phyloP scores from a whole-genome alignment of 2,113 vertebrate genomes.

The Mastomys coucha region DNA sequence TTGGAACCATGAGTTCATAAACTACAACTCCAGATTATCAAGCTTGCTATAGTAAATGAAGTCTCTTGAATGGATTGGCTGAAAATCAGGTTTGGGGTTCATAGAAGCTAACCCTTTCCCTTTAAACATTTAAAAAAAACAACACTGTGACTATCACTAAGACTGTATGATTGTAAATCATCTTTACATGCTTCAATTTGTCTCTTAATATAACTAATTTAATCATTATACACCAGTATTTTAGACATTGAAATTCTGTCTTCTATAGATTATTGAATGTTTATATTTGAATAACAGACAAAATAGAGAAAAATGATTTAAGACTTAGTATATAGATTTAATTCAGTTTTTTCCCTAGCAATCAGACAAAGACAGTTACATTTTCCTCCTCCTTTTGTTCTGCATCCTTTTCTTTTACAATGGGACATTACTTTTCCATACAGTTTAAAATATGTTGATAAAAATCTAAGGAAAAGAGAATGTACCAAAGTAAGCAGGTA shows the following conservation, averaged over 20 bases:
- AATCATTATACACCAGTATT: background rate
- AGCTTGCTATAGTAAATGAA: background rate
- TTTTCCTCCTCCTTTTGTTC: background rate
- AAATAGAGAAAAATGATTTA: background rate
- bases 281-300: background rate
- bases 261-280: background rate
- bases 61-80: background rate
- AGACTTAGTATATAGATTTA: background rate
- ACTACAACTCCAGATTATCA: background rate
- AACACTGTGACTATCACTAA: background rate
- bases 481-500: background rate
- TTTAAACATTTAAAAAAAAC: background rate
- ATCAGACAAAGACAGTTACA: background rate
- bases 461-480: background rate
- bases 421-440: background rate
- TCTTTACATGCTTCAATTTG: background rate
- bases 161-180: background rate
- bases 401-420: background rate
- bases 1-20: background rate
- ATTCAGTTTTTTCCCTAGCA: constrained; percentile 1
- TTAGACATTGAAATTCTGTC: background rate
- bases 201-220: background rate
- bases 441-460: constrained; percentile 4
- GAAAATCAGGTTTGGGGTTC: background rate
- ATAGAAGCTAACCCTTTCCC: background rate